Conservation (phyloP, 2,888 invertebrate genomes). For the Rhamphomyia laevipes region DNA sequence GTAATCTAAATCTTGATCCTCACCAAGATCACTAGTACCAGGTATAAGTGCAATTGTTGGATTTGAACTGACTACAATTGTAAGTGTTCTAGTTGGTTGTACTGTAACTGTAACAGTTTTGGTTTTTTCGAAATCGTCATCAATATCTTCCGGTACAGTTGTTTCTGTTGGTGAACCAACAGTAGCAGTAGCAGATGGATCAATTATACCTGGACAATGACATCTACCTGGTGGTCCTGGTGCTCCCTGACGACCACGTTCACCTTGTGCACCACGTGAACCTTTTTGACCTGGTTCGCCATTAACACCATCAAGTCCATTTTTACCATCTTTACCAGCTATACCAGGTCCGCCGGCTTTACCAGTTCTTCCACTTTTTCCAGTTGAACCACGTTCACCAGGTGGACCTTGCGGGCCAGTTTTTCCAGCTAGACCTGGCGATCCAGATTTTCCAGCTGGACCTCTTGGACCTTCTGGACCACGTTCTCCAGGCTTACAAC, state of each 20-base stretch:
- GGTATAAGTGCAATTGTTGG: no score
- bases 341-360: conserved; percentile 10
- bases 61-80: no score
- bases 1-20: no score
- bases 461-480: conserved; percentile 15
- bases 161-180: no score
- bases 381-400: conserved; percentile 17
- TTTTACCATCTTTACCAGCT: background rate
- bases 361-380: conserved; percentile 10
- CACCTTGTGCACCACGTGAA: background rate
- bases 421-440: conserved; percentile 12
- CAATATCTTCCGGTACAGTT: no score
- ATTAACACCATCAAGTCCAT: background rate
- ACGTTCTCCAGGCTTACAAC: conserved; percentile 1
- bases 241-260: background rate
- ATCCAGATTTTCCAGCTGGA: conserved; percentile 13
- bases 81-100: no score
- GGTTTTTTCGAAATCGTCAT: no score
- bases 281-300: background rate
- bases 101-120: no score
- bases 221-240: background rate
- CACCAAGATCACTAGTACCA: no score
- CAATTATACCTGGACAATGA: no score
- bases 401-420: conserved; percentile 16
- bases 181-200: no score